Evolutionary conservation across 1,140 invertebrate genomes (phyloP), one percentile per base, ranked within the genome.

Genomic region (Rhyzopertha dominica): DNA sequence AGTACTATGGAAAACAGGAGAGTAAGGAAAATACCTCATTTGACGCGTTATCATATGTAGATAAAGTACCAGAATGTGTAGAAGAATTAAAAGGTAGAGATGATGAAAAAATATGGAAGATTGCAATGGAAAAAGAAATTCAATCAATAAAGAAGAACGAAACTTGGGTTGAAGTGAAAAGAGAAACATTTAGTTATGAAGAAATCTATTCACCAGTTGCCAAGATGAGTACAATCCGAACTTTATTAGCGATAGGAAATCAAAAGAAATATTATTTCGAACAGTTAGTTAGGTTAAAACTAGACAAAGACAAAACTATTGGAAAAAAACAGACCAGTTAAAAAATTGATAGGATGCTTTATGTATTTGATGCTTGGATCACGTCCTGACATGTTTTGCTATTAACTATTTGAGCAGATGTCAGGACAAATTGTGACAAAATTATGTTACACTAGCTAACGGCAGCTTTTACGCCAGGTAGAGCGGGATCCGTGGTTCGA

Each of bases 61-160:
- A 45, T 2, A 26, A 47, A 36, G 30, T 39, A 25, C 55, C 53
- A 3, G 18, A 41, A 44, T 49, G 25, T 50, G 49, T 36, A 43
- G 32, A 53, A 29, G 63, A 71, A 47, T 64, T 70, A 24, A 26
- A 69, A 14, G 41, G 17, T 14, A 40, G 26, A 43, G 1, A 19
- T 25, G 58, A 70, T 17, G 12, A 30, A 19, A 17, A 53, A 14
- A 14, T 54, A 18, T 70, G 70, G 66, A 48, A 56, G 40, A 35
- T 45, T 35, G 69, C 67, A 7, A 73, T 68, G 43, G 23, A 59
- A 2, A 58, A 58, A 14, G 64, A 69, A 55, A 50, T 67, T 13
- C 16, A 58, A 9, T 41, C 56, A 7, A 51, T 61, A 9, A 37
- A 52, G 3, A 59, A 65, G 51, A 64, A 70, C 51, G 43, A 63